Conservation (phyloP, 2,888 invertebrate genomes). For the Seira ritae region DNA sequence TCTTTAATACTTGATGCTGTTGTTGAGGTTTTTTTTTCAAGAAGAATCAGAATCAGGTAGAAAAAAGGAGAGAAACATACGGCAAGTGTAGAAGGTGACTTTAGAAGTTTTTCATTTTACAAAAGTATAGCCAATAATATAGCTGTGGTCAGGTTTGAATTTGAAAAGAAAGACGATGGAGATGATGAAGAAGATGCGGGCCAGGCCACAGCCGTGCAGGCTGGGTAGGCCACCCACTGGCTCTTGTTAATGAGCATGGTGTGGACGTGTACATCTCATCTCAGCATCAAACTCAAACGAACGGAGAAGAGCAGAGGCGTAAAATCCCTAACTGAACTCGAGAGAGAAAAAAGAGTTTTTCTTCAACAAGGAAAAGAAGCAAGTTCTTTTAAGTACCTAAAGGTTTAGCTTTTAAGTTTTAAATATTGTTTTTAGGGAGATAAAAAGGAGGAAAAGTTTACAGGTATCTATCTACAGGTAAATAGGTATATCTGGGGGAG, state of each 20-base stretch:
- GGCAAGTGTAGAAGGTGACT: constrained; percentile 11
- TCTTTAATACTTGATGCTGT: too few species aligned
- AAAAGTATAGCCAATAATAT: constrained; percentile 1
- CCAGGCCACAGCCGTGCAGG: constrained; percentile 53
- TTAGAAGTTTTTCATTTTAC: not conserved
- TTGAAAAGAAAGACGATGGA: constrained; percentile 28
- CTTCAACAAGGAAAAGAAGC: not conserved
- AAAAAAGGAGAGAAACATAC: constrained; percentile 10
- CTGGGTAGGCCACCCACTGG: constrained; percentile 63
- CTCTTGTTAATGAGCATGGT: constrained; percentile 53
- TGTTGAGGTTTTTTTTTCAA: too few species aligned
- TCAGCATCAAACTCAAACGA: too few species aligned
- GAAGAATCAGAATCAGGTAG: too few species aligned
- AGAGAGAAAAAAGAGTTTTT: constrained; percentile 27
- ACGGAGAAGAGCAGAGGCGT: constrained; percentile 25
- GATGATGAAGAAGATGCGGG: constrained; percentile 32
- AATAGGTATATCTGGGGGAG: not conserved
- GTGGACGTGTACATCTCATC: constrained; percentile 20
- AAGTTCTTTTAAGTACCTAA: too few species aligned
- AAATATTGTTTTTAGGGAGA: constrained; percentile 2
- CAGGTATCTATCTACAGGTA: not conserved
- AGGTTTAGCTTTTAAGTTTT: not conserved
- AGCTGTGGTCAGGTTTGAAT: constrained; percentile 41
- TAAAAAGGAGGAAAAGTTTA: not conserved
- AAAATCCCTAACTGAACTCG: constrained; percentile 14